A percentile compares a stretch with the other conserved stretches of the same genome.
phyloP scores from a whole-genome alignment of 2,113 vertebrate species.

The Elephantulus edwardii region DNA sequence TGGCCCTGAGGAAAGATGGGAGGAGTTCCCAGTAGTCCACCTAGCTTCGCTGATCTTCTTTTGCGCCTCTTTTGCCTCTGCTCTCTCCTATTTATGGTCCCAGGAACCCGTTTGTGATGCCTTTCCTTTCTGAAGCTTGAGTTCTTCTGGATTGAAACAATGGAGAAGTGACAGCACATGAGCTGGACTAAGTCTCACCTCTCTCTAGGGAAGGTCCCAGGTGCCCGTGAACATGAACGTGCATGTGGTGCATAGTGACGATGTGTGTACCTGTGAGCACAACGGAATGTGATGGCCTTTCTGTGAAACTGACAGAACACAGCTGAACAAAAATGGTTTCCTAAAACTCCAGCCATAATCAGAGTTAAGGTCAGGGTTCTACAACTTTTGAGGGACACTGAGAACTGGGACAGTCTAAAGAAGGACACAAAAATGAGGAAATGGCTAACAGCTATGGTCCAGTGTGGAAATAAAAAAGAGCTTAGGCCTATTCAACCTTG shows the following conservation, averaged over 20 bases:
- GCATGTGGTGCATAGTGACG: background rate
- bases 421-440: conserved; percentile 55
- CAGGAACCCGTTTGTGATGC: background rate
- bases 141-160: background rate
- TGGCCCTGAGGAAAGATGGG: background rate
- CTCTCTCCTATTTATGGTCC: background rate
- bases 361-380: conserved; percentile 46
- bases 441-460: conserved; percentile 14
- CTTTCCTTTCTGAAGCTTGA: conserved; percentile 21
- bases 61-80: background rate
- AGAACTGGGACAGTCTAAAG: conserved; percentile 49
- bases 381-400: conserved; percentile 45
- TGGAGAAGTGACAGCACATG: background rate
- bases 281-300: background rate
- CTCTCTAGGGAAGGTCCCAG: background rate
- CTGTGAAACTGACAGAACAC: conserved; percentile 35
- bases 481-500: conserved; percentile 37
- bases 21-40: background rate
- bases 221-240: background rate
- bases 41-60: background rate
- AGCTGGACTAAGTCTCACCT: background rate
- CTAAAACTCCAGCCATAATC: conserved; percentile 29
- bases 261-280: background rate
- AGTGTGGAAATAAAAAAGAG: conserved; percentile 42
- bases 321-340: conserved; percentile 42